Base-by-base conservation (phyloP, 2,888 invertebrate species). In the Bhutanitis thaidina region DNA sequence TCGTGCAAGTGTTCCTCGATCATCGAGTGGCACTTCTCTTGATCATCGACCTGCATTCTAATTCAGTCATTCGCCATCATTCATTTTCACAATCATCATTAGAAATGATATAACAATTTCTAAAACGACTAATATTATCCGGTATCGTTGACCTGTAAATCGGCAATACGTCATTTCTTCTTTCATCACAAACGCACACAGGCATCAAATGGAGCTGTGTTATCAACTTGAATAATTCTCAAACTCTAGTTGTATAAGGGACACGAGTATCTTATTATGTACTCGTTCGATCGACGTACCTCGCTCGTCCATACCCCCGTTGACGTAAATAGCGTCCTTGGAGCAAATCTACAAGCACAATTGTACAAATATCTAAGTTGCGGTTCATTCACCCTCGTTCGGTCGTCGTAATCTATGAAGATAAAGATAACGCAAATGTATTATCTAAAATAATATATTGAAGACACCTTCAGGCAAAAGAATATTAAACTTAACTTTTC, bases 271-370 rank as follows among this genome's bases (percentile, higher is more conserved):
- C 47, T 54, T 62, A 64, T 58, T 41, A 30, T 14, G 25, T 57
- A 52, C 41, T 52, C 52, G 27, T 47, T 60, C 58, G 50, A 69
- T 65, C 57, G 16, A 53, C 50, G 62, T 60, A 53, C 45, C 56
- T 52, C 30, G 55, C 61, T 64, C 68, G 68, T 67, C 70, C 70
- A 74, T 71, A 72, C 65, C 68, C 65, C 55, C 64, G 60, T 63
- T 85, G 86, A 86, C 85, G 86, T 78, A 82, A 86, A 76, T 68
- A 44, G 59, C 69, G 86, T 83, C 86, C 87, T 87, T 87, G 86
- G 65, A 74, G 71, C 73, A 72, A 77, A 77, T 74, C 76, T 74
- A 80, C 77, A 78, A 78, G 77, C 80, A 80, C 78, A 82, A 79
- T 82, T 81, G 82, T 79, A 76, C 77, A 84, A 84, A 84, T 80